Evolutionary conservation across 1,140 invertebrate species (phyloP).

Genomic region (Latrodectus geometricus): DNA sequence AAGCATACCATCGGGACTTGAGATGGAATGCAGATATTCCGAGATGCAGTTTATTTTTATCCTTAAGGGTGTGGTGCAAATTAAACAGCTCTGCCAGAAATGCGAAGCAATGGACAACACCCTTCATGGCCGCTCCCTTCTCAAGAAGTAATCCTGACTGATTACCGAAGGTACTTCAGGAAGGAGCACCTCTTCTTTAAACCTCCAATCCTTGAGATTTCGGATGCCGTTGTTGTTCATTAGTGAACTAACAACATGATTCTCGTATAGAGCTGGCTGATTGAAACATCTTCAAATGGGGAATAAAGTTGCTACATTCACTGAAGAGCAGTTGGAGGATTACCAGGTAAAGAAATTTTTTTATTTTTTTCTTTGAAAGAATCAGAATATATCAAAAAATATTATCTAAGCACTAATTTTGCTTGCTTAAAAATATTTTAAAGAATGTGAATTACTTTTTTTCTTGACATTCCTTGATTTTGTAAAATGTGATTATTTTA

Average conservation of each 20-base stretch:
- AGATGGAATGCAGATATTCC: constrained; percentile 40
- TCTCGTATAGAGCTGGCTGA: too few relatives aligned
- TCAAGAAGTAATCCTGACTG: background rate
- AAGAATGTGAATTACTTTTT: constrained; percentile 23
- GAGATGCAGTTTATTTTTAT: constrained; percentile 55
- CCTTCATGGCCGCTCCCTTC: constrained; percentile 25
- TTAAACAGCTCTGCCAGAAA: constrained; percentile 42
- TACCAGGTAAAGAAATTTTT: constrained; percentile 77
- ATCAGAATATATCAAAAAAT: too few relatives aligned
- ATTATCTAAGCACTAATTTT: too few relatives aligned
- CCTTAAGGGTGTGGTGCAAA: constrained; percentile 58
- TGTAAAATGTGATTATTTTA: background rate
- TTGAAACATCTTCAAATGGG: constrained; percentile 75
- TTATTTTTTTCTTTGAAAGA: background rate
- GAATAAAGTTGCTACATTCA: constrained; percentile 89
- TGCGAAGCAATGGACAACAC: constrained; percentile 51
- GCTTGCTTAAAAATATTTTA: too few relatives aligned
- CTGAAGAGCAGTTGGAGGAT: constrained; percentile 89
- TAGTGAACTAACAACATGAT: too few relatives aligned
- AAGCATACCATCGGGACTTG: constrained; percentile 9
- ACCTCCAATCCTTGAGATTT: too few relatives aligned
- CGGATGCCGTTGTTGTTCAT: too few relatives aligned
- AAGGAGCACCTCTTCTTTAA: background rate
- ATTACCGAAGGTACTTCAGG: background rate
- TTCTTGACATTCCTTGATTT: background rate